phyloP scores from a whole-genome alignment of 2,888 invertebrate species.

The Isoperla grammatica region DNA sequence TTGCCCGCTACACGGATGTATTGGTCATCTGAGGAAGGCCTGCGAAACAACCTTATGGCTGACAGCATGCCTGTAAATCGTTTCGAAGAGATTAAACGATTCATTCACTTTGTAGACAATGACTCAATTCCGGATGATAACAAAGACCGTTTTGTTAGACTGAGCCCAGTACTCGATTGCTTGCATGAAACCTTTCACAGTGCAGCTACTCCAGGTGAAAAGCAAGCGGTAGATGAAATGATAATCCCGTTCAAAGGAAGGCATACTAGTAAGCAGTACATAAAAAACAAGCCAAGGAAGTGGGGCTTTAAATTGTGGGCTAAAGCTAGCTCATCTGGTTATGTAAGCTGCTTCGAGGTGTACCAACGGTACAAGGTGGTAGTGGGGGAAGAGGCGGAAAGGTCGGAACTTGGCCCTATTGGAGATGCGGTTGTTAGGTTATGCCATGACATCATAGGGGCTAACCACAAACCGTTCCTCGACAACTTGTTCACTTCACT shows the following conservation, averaged over 20 bases:
- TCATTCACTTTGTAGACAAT: constrained; percentile 29
- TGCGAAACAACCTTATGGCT: constrained; percentile 27
- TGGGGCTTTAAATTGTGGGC: constrained; percentile 32
- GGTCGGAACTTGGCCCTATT: neutral
- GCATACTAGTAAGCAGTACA: constrained; percentile 29
- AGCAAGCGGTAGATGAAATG: constrained; percentile 30
- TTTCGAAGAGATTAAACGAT: constrained; percentile 29
- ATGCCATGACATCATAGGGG: constrained; percentile 11
- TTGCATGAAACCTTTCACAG: constrained; percentile 21
- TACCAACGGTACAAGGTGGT: constrained; percentile 21
- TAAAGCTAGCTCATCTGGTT: constrained; percentile 26
- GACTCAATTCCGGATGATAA: constrained; percentile 22
- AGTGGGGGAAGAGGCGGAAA: neutral
- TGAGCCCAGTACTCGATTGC: constrained; percentile 23
- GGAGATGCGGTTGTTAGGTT: constrained; percentile 4
- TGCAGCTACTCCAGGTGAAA: constrained; percentile 26
- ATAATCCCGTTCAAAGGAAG: constrained; percentile 33
- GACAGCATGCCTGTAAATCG: constrained; percentile 27
- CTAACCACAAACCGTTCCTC: constrained; percentile 21
- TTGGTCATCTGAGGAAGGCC: constrained; percentile 24
- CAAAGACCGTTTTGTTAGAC: constrained; percentile 29
- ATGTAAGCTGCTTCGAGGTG: constrained; percentile 30
- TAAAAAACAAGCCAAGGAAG: constrained; percentile 23
- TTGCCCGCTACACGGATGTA: constrained; percentile 24
- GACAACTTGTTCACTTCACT: constrained; percentile 23